Evolutionary conservation across 2,797 vertebrate species (phyloP).

Genomic region (Spheniscus humboldti): DNA sequence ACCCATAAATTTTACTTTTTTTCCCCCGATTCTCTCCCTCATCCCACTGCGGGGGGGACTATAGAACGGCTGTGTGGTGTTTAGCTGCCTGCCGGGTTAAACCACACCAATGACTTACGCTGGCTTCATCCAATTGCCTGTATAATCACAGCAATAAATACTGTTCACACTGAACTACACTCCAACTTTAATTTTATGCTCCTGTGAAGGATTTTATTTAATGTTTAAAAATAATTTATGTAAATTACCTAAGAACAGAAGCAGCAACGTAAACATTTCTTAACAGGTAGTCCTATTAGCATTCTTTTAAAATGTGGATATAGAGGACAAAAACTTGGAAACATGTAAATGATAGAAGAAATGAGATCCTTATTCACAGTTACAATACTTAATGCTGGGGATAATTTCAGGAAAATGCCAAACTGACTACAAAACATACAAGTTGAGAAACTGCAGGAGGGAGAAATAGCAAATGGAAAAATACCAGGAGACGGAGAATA

Average conservation of each 20-base stretch:
- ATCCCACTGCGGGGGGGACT: too few species aligned
- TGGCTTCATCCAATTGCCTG: background rate
- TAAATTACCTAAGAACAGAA: slow-evolving; percentile 60
- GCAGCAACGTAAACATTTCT: slow-evolving; percentile 48
- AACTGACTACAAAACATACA: background rate
- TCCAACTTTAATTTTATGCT: slow-evolving; percentile 46
- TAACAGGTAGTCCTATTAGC: slow-evolving; percentile 54
- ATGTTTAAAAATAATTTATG: slow-evolving; percentile 64
- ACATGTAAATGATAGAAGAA: slow-evolving; percentile 35
- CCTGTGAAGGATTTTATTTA: slow-evolving; percentile 53
- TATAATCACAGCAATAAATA: slow-evolving; percentile 26
- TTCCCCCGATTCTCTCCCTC: too few species aligned
- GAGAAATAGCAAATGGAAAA: slow-evolving; percentile 6
- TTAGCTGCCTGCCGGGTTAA: too few species aligned
- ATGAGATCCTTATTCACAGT: slow-evolving; percentile 11
- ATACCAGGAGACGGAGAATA: background rate
- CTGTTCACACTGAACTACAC: background rate
- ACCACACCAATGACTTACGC: background rate
- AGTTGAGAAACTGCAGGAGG: background rate
- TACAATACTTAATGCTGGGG: background rate
- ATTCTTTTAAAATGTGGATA: slow-evolving; percentile 34
- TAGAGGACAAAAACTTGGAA: slow-evolving; percentile 53
- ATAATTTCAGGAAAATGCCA: slow-evolving; percentile 10
- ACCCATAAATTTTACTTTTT: too few species aligned
- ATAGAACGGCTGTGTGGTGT: too few species aligned